phyloP scores from a whole-genome alignment of 2,888 invertebrate genomes.

The Drepana falcataria region DNA sequence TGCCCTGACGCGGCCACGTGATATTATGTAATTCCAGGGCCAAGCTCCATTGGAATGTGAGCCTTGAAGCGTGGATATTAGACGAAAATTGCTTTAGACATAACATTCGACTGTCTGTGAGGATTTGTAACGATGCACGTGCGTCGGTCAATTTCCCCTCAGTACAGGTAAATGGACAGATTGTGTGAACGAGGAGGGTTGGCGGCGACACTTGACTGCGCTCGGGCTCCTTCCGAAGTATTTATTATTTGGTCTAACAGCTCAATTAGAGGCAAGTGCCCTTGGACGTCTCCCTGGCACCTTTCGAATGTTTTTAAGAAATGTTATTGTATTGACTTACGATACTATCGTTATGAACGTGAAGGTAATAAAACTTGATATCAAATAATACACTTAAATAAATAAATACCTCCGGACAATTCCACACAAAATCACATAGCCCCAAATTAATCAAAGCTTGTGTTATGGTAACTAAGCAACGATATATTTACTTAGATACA shows the following conservation, averaged over 20 bases:
- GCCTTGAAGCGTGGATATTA: slow-evolving; percentile 18
- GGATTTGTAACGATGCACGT: slow-evolving; percentile 27
- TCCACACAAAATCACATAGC: no score
- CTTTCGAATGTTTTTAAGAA: not conserved
- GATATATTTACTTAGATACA: no score
- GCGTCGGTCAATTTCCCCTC: slow-evolving; percentile 49
- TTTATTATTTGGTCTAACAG: slow-evolving; percentile 10
- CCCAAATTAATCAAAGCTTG: no score
- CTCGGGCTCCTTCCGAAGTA: slow-evolving; percentile 10
- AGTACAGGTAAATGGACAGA: slow-evolving; percentile 26
- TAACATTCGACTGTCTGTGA: slow-evolving; percentile 2
- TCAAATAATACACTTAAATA: no score
- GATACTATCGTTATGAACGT: no score
- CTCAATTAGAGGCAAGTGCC: slow-evolving; percentile 13
- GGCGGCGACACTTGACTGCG: slow-evolving; percentile 14
- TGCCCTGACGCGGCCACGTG: slow-evolving; percentile 31
- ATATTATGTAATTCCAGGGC: slow-evolving; percentile 9
- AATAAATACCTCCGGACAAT: no score
- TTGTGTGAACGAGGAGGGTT: slow-evolving; percentile 12
- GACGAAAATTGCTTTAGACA: slow-evolving; percentile 6
- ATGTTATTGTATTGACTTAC: no score
- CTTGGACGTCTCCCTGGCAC: not conserved
- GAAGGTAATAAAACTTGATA: no score
- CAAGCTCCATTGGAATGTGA: slow-evolving; percentile 11
- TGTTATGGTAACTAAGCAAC: no score